Evolutionary conservation across 2,888 invertebrate genomes (phyloP), one percentile per base, ranked within the genome.

Genomic region (Punctoribates punctum): DNA sequence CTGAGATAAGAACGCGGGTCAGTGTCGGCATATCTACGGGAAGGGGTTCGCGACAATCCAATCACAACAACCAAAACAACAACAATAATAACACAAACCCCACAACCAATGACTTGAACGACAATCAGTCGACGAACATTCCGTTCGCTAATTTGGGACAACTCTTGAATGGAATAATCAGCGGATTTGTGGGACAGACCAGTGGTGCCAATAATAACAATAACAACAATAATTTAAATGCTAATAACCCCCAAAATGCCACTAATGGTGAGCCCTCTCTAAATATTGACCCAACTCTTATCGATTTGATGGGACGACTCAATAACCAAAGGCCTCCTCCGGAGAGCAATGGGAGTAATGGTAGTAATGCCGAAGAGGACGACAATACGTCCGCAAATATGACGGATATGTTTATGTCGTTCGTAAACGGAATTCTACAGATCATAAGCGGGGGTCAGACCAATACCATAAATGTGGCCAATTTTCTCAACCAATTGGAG

Each of bases 401-500:
- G 73, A 73, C 54, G 20, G 57, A 51, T 48, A 54, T 60, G 54
- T 46, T 60, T 74, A 60, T 74, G 60, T 57, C 57, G 2, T 62
- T 60, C 23, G 74, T 57, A 0, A 65, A 57, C n/a, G 62, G 65
- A 73, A 57, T 74, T 57, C 38, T 74, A 13, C 54, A 60, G 23
- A 60, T 74, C 5, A 46, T 76, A 15, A 60, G 27, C 15, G 73
- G 73, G 5, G 73, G 60, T 17, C 54, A 73, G 29, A 54, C 65
- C 38, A 65, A 73, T 67, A 25, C 67, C n/a, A 74, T 83, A 27
- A 85, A 85, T 17, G 81, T 86, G 38, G 85, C 85, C 17, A 83
- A 85, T 77, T 82, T 85, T 42, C 80, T 86, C 20, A 83, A 83
- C 73, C 82, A 82, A 60, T 80, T 84, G 60, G 82, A 84, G 46